Base-by-base conservation (phyloP, 2,888 invertebrate species). In the Apamea crenata region DNA sequence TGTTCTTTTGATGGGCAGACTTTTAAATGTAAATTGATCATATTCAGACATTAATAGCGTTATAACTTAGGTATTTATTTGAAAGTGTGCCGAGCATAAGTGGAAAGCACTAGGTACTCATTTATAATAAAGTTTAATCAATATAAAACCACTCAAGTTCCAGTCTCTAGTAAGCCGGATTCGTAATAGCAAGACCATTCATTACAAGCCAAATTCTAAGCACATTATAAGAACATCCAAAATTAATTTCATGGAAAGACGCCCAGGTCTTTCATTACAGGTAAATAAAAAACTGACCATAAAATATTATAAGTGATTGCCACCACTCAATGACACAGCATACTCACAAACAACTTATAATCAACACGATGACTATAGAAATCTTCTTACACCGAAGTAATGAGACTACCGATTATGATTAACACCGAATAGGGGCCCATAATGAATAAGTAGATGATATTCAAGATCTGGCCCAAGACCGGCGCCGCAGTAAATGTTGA, bases 371-470 rank as follows among this genome's bases (percentile, higher is more conserved):
- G 91, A 91, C 91, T 91, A 84, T 89, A 91, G 90, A 90, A 92
- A 91, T 91, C 92, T 91, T 87, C 91, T 91, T 91, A 92, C 90
- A 90, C 90, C 91, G 86, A 90, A 90, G 91, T 92, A 93, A 92
- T 92, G 93, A 93, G 94, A 94, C 93, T 93, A 91, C 92, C 93
- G 95, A 95, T 96, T 96, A 96, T 95, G 95, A 96, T 96, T 96
- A 95, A 96, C 96, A 95, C 92, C 93, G 94, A 96, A 96, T 95
- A 95, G 95, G 95, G 93, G 92, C 91, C 92, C 93, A 95, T 96
- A 96, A 96, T 96, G 95, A 95, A 96, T 96, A 96, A 96, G 96
- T 96, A 94, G 96, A 96, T 96, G 96, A 96, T 96, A 96, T 96
- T 96, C 94, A 95, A 96, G 96, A 96, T 95, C 94, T 92, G 93